These are phyloP conservation scores for Rhinichthys osculus DNA, from an alignment of 2,797 vertebrate species.

Conservation along the genomic window DNA sequence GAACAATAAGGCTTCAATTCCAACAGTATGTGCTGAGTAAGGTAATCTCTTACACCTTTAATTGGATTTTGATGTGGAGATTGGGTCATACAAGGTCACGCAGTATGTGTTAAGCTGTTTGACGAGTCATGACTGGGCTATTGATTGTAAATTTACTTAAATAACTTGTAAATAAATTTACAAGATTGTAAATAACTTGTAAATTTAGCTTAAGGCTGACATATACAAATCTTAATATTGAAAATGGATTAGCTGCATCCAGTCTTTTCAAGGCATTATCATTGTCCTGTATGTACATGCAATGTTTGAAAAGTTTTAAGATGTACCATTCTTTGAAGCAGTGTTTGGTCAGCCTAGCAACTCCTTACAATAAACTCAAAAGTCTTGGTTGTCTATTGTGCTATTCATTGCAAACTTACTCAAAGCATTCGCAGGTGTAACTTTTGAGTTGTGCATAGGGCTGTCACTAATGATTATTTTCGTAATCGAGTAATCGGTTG, in stretches of 20 bases:
- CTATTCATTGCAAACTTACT: not conserved
- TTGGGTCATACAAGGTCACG: conserved; percentile 41
- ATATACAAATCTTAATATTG: not conserved
- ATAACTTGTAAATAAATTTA: too few species aligned
- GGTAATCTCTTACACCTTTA: conserved; percentile 44
- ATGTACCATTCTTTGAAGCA: not conserved
- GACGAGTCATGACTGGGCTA: conserved; percentile 17
- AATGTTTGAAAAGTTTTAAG: not conserved
- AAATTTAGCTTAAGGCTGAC: not conserved
- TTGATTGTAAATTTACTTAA: too few species aligned
- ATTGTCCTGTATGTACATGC: not conserved
- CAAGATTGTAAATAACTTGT: too few species aligned
- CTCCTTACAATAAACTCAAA: not conserved
- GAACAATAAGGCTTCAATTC: conserved; percentile 20
- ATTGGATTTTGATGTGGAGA: conserved; percentile 51
- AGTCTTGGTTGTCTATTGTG: not conserved
- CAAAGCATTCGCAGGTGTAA: not conserved
- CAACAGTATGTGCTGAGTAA: conserved; percentile 6
- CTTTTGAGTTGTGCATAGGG: not conserved
- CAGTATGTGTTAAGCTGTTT: conserved; percentile 25
- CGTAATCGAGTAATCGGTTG: too few species aligned
- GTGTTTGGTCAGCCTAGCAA: not conserved
- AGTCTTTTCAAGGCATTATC: not conserved
- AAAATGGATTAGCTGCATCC: not conserved
- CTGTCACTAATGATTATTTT: too few species aligned